These are phyloP conservation scores for Gallirallus australis DNA, from an alignment of 2,797 vertebrate species.

Conservation along the genomic window DNA sequence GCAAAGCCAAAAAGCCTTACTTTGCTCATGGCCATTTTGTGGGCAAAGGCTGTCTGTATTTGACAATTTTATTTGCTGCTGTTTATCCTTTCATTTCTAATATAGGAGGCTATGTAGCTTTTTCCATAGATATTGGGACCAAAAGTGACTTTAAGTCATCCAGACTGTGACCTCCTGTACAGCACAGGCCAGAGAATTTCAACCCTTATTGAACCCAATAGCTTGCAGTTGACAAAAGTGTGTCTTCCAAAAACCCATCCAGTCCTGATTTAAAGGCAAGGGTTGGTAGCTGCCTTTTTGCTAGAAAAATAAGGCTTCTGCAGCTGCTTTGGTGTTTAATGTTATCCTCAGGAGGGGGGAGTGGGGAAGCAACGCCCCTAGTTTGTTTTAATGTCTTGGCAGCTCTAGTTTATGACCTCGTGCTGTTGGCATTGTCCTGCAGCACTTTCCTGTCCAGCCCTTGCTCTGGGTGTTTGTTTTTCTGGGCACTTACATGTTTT, in stretches of 20 bases:
- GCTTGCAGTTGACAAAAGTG: slow-evolving; percentile 3
- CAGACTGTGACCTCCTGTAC: background rate
- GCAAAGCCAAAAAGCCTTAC: background rate
- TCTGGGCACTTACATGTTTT: background rate
- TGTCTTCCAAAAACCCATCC: slow-evolving; percentile 42
- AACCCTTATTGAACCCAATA: slow-evolving; percentile 29
- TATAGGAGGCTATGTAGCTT: background rate
- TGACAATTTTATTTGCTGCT: slow-evolving; percentile 6
- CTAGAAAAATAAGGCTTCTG: slow-evolving; percentile 44
- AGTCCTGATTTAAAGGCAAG: slow-evolving; percentile 35
- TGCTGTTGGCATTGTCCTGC: slow-evolving; percentile 12
- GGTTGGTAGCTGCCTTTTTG: slow-evolving; percentile 38
- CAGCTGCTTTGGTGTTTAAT: slow-evolving; percentile 33
- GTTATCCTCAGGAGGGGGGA: background rate
- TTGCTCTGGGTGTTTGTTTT: background rate
- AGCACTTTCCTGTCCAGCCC: background rate
- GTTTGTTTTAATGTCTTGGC: slow-evolving; percentile 26
- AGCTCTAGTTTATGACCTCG: background rate
- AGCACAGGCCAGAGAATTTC: slow-evolving; percentile 21
- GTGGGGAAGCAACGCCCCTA: background rate
- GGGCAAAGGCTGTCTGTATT: background rate
- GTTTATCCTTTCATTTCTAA: slow-evolving; percentile 1
- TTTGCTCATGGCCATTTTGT: background rate
- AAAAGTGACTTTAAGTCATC: slow-evolving; percentile 24
- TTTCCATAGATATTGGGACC: background rate